Evolutionary conservation across 2,113 vertebrate genomes (phyloP).

Genomic region (Lanius ludovicianus): DNA sequence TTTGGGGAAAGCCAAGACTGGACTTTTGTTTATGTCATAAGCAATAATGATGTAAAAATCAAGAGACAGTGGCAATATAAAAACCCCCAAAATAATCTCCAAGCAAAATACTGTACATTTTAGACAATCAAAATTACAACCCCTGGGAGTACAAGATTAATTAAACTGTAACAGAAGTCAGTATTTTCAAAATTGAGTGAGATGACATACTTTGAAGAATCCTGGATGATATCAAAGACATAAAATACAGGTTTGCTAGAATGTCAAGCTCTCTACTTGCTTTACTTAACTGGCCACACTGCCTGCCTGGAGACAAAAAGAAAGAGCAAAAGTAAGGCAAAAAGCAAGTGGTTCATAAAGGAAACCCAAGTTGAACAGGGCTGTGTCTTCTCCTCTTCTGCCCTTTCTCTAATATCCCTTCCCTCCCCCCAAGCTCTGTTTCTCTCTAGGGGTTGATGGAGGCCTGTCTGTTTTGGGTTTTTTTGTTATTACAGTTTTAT

Average conservation of each 20-base stretch:
- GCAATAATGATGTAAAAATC: neutral
- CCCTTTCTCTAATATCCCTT: neutral
- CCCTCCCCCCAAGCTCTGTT: neutral
- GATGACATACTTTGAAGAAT: neutral
- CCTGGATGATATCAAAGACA: neutral
- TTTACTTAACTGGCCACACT: neutral
- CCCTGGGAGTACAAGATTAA: neutral
- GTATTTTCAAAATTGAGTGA: neutral
- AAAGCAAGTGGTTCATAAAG: neutral
- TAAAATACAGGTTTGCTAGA: neutral
- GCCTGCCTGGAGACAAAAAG: neutral
- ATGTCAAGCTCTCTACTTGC: neutral
- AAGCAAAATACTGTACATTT: neutral
- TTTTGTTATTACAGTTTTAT: constrained; percentile 6
- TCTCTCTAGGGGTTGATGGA: neutral
- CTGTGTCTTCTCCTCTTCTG: neutral
- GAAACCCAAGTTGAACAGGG: neutral
- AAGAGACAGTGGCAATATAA: neutral
- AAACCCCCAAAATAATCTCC: neutral
- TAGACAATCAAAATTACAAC: neutral
- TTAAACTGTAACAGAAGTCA: neutral
- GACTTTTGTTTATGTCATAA: neutral
- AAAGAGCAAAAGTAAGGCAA: neutral
- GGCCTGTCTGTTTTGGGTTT: neutral
- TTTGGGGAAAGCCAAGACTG: neutral